These are phyloP conservation scores for Phoebastria nigripes DNA, from an alignment of 2,797 vertebrate genomes.

Conservation along the genomic window DNA sequence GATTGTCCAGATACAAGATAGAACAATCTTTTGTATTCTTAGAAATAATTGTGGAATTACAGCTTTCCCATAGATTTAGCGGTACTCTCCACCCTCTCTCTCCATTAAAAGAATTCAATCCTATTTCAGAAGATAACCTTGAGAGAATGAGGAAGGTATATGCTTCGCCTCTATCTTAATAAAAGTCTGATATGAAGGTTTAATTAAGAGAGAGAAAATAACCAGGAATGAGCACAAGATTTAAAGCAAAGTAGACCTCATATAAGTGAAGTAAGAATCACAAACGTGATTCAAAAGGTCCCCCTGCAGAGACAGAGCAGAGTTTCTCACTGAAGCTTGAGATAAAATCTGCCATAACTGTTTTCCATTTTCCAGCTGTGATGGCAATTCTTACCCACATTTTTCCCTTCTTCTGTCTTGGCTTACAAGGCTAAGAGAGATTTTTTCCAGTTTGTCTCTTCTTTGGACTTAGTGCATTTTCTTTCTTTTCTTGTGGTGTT, in stretches of 20 bases:
- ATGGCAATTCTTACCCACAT: not conserved
- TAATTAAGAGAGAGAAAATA: slow-evolving; percentile 55
- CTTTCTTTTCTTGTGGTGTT: not conserved
- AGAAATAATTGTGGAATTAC: slow-evolving; percentile 41
- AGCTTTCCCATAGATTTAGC: slow-evolving; percentile 2
- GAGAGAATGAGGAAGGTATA: slow-evolving; percentile 22
- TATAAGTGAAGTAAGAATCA: not conserved
- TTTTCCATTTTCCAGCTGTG: not conserved
- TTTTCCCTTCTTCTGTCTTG: not conserved
- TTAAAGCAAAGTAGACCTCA: slow-evolving; percentile 9
- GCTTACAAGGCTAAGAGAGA: not conserved
- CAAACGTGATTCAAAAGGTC: not conserved
- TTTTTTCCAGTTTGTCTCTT: not conserved
- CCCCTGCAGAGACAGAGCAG: not conserved
- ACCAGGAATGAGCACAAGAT: not conserved
- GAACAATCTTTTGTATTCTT: not conserved
- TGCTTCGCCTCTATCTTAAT: slow-evolving; percentile 26
- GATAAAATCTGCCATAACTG: not conserved
- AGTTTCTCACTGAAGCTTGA: not conserved
- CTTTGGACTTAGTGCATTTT: not conserved
- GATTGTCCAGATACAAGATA: slow-evolving; percentile 39
- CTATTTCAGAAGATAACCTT: slow-evolving; percentile 35
- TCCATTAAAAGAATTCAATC: slow-evolving; percentile 13
- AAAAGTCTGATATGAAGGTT: slow-evolving; percentile 28
- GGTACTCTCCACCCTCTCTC: not conserved